Evolutionary conservation across 2,113 vertebrate species (phyloP), one percentile per base, ranked within the genome.

Genomic region (Triplophysa rosa): DNA sequence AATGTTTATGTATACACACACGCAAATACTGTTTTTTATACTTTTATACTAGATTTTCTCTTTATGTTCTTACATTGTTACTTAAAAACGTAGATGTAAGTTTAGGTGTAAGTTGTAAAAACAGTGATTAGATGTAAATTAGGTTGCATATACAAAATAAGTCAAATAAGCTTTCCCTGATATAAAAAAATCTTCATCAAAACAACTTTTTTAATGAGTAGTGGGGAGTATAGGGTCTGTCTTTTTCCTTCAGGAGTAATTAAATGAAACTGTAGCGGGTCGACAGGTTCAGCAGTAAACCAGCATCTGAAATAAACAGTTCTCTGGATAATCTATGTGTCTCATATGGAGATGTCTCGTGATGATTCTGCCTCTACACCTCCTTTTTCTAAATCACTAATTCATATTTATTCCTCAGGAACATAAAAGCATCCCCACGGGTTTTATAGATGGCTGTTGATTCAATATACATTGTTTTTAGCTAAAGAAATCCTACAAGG

Each of bases 321-420:
- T 47, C 77, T 63, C 54, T 29, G 74, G 64, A 40, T 74, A 26
- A 65, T 78, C 52, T 71, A 23, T n/a, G 78, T 70, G 49, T 81
- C 56, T 74, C 73, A 54, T 67, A 83, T 40, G 45, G 75, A 65
- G 26, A 62, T 77, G 75, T 79, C 85, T 75, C 80, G 63, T 63
- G 81, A 74, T 77, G 52, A 81, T 77, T 69, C 83, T 86, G 86
- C 81, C 84, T 86, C 78, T 80, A 80, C 82, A 86, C 87, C 81
- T 86, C 85, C 83, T 84, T 81, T 78, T 82, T 81, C 21, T 82
- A 79, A 90, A 91, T 91, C 87, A 84, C 78, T 89, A 89, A 91
- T 93, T 89, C 88, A 91, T 87, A 86, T 82, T 86, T 78, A 80
- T 83, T 80, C 86, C 81, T 79, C 67, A 45, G 87, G 85, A 84